Base-by-base conservation (phyloP, 2,797 vertebrate species). In the Microcaecilia unicolor region DNA sequence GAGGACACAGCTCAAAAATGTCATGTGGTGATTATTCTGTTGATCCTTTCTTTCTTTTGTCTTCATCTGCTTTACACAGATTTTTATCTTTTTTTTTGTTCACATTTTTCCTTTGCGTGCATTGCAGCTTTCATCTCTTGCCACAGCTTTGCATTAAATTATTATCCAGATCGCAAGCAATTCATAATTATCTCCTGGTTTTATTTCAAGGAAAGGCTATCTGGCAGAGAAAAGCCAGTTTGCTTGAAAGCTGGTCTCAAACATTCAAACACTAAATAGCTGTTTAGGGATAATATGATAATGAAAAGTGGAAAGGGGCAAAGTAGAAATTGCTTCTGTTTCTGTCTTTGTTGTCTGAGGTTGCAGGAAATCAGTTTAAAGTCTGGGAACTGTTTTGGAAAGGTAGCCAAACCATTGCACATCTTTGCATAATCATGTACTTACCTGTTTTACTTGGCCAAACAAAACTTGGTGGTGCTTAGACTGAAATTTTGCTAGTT, bases 171-270 rank as follows among this genome's bases (percentile, higher is more conserved):
- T n/a, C n/a, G n/a, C n/a, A n/a, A n/a, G n/a, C n/a, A n/a, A n/a
- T n/a, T n/a, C n/a, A n/a, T n/a, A n/a, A n/a, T n/a, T n/a, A n/a
- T n/a, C n/a, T n/a, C n/a, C 23, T 24, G 8, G 24, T 24, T 4
- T 22, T 41, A 52, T 64, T 38, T 55, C 65, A 64, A 65, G 41
- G 48, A 56, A 48, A 60, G 60, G 55, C 60, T 15, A 60, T 45
- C 38, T 55, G 44, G 60, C 53, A 58, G 45, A 57, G 35, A 40
- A 3, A 9, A 1, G 39, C 57, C 52, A 46, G n/a, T n/a, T n/a
- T n/a, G n/a, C n/a, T n/a, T n/a, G n/a, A n/a, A 59, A 50, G 48
- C n/a, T 25, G 39, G 55, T 52, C 52, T 64, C 19, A 15, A 6
- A 26, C 21, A 5, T 8, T 12, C 14, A 9, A 6, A 4, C 11